Evolutionary conservation across 2,888 invertebrate genomes (phyloP).

Genomic region (Diabrotica balteata): DNA sequence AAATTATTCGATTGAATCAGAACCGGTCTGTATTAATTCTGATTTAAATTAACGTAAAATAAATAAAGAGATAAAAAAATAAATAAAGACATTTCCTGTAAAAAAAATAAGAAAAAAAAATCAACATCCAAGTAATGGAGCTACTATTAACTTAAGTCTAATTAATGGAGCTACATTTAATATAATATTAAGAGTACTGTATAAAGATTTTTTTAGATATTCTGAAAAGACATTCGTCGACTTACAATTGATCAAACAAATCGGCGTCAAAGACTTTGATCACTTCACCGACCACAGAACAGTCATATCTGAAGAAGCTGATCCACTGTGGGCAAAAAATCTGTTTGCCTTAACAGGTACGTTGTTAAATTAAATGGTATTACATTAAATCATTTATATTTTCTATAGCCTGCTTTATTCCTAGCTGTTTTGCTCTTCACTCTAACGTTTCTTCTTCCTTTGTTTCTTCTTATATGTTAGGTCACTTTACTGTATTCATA

Average conservation of each 20-base stretch:
- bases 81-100: too few species aligned
- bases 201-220: conserved; percentile 8
- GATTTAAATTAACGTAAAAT: too few species aligned
- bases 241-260: conserved; percentile 66
- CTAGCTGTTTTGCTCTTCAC: not conserved
- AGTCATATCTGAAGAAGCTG: conserved; percentile 45
- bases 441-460: not conserved
- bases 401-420: not conserved
- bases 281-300: conserved; percentile 54
- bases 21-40: too few species aligned
- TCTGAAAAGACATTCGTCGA: conserved; percentile 56
- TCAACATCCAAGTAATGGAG: too few species aligned
- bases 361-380: too few species aligned
- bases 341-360: conserved; percentile 43
- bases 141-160: too few species aligned
- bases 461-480: not conserved
- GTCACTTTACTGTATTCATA: too few species aligned
- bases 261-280: conserved; percentile 62
- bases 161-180: too few species aligned
- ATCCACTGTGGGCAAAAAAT: conserved; percentile 44
- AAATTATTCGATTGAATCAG: too few species aligned
- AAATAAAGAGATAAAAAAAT: too few species aligned
- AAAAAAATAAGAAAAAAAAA: too few species aligned
- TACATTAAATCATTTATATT: too few species aligned
- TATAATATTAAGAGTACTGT: not conserved